Conservation (phyloP, 2,888 invertebrate genomes). For the Tiphia femorata region DNA sequence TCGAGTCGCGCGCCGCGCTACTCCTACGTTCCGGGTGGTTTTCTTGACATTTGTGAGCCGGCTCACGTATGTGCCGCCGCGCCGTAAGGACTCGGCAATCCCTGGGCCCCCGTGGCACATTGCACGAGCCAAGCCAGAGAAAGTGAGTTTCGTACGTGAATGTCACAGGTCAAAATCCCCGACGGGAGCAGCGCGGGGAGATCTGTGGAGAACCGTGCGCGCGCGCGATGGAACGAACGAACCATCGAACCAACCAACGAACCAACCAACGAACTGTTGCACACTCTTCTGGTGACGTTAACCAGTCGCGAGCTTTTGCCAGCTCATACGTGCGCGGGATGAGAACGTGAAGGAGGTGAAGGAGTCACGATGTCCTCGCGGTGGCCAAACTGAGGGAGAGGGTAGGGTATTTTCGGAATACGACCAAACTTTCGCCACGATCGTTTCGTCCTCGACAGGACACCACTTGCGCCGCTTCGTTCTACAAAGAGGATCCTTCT, state of each 20-base stretch:
- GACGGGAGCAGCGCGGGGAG: slow-evolving; percentile 37
- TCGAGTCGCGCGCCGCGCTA: not conserved
- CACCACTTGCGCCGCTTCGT: no score
- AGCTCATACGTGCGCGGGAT: no score
- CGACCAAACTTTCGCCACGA: no score
- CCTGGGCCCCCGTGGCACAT: slow-evolving; percentile 20
- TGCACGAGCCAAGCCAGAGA: slow-evolving; percentile 56
- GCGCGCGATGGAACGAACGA: slow-evolving; percentile 11
- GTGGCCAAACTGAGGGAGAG: no score
- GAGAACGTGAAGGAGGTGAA: no score
- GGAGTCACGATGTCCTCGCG: no score
- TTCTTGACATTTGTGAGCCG: slow-evolving; percentile 48
- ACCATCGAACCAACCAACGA: not conserved
- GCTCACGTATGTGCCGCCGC: slow-evolving; percentile 43
- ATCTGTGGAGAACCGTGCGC: slow-evolving; percentile 6
- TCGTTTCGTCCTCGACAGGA: no score
- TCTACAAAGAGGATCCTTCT: no score
- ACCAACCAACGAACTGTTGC: not conserved
- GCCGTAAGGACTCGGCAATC: slow-evolving; percentile 33
- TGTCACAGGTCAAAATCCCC: slow-evolving; percentile 62
- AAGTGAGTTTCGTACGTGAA: slow-evolving; percentile 62
- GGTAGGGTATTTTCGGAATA: no score
- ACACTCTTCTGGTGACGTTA: no score
- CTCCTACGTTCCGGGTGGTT: slow-evolving; percentile 27
- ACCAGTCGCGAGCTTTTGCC: no score